Evolutionary conservation across 37 sponge, comb jelly and placozoan species (phyloP), one percentile per base, ranked within the genome.

Genomic region (Lycopodina hypogea): DNA sequence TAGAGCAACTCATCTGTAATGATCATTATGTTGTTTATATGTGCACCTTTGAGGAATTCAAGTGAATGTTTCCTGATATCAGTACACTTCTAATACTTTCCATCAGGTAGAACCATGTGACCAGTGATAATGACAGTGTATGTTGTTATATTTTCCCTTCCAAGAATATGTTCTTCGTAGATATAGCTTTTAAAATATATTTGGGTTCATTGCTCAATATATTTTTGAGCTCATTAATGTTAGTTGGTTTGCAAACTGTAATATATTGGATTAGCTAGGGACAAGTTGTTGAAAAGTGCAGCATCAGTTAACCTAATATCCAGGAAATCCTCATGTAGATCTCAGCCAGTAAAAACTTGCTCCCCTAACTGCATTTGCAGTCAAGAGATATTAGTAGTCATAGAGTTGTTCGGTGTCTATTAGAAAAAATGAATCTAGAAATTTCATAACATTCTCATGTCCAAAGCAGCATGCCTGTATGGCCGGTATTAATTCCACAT

Each of bases 401-500:
- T 92, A 92, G 19, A 75, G 71, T 55, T 92, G 88, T 28, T 45
- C 53, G 0, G 41, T 33, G 0, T 62, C 45, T 32, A 92, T 51
- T 0, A 72, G 2, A 42, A 92, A 92, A 0, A 51, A 58, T 33
- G 52, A 22, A 67, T 87, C 15, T 42, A 92, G 72, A 64, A 69
- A 83, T 11, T 76, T 78, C 61, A 83, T 69, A 6, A 92, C 71
- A 22, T 81, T 68, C 73, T 18, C 53, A 69, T 92, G 92, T 17
- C 92, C 92, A 55, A 87, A 85, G 55, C 92, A 92, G 19, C 87
- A 80, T 36, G 91, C 91, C 26, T 90, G 69, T 28, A 94, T 94
- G 57, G 87, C 78, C 33, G 94, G 94, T 19, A 90, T 94, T 77
- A 87, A 86, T 4, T 90, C 94, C 17, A 94, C 77, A 3, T 86